Percentiles rank a stretch among this genome's conserved stretches.
These are phyloP conservation scores for Anarhynchus alexandrinus DNA, from an alignment of 2,113 vertebrate species.

Conservation along the genomic window DNA sequence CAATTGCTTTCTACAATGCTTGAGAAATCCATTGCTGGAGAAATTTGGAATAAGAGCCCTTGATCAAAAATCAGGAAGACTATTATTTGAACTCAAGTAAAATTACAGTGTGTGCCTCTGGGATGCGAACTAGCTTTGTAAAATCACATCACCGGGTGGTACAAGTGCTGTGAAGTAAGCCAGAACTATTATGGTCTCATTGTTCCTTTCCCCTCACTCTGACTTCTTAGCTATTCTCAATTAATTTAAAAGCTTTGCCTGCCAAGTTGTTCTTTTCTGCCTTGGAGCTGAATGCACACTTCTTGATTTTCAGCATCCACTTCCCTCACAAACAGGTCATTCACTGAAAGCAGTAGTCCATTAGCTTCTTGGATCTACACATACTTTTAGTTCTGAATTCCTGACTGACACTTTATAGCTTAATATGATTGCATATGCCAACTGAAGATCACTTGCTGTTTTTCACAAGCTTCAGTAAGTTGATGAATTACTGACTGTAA, in stretches of 20 bases:
- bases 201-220: not conserved
- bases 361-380: not conserved
- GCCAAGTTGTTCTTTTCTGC: not conserved
- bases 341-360: not conserved
- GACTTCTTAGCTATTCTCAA: not conserved
- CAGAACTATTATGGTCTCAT: not conserved
- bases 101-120: not conserved
- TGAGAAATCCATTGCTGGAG: not conserved
- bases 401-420: not conserved
- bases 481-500: not conserved
- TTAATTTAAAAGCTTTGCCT: conserved; percentile 7
- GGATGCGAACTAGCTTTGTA: not conserved
- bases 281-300: not conserved
- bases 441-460: not conserved
- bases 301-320: not conserved
- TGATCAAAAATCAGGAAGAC: not conserved
- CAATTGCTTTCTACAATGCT: not conserved
- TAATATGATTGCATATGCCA: not conserved
- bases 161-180: not conserved
- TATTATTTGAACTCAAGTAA: not conserved
- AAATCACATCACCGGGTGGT: not conserved
- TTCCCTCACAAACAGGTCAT: not conserved
- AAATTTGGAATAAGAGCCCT: not conserved
- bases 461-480: not conserved
- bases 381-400: not conserved